phyloP scores from a whole-genome alignment of 2,113 vertebrate species.

The Malurus melanocephalus region DNA sequence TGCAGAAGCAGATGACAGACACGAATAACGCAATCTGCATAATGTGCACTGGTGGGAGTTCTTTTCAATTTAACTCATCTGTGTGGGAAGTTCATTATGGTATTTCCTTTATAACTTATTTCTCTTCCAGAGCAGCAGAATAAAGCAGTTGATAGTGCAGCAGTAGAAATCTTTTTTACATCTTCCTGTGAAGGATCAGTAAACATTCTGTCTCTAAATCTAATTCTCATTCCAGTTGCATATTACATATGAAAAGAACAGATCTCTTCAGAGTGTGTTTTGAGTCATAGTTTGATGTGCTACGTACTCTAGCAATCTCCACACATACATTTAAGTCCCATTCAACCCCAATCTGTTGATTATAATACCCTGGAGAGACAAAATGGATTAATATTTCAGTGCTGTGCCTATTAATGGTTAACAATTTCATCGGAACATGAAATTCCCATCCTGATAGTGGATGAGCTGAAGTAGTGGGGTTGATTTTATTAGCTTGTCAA shows the following conservation, averaged over 20 bases:
- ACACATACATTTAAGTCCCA: neutral
- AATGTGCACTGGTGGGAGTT: neutral
- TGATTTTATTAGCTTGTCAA: constrained; percentile 26
- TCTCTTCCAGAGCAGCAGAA: neutral
- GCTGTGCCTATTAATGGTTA: constrained; percentile 12
- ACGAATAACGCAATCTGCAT: neutral
- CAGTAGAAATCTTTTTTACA: neutral
- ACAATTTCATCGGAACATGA: neutral
- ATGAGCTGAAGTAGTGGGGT: neutral
- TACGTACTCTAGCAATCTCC: neutral
- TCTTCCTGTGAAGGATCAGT: neutral
- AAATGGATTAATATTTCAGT: constrained; percentile 51
- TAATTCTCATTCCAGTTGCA: neutral
- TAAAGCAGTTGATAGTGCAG: neutral
- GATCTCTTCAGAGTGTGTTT: neutral
- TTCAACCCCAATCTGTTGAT: neutral
- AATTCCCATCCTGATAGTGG: neutral
- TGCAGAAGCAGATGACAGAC: neutral
- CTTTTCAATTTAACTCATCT: neutral
- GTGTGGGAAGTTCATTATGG: neutral
- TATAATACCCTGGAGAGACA: neutral
- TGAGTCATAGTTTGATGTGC: neutral
- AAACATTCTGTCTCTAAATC: neutral
- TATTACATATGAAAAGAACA: neutral
- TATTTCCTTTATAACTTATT: neutral